Base-by-base conservation (phyloP, 2,113 vertebrate species). In the Pachyramphus minor region DNA sequence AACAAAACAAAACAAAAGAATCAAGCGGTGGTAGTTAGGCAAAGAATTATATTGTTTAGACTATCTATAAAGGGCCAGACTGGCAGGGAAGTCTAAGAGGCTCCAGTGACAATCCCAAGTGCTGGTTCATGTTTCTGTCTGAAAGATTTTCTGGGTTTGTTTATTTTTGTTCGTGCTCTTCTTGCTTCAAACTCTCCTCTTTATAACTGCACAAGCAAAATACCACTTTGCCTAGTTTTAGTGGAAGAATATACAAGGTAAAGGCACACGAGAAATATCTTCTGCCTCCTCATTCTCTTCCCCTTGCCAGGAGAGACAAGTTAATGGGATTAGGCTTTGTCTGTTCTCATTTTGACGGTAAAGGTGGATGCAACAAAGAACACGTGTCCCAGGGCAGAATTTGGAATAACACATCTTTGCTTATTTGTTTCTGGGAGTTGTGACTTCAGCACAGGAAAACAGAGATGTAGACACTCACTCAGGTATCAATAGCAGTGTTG, bases 21-120 rank as follows among this genome's bases (percentile, higher is more conserved):
- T 92, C 73, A 75, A 94, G 49, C 53, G 41, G 76, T 90, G n/a
- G 80, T 93, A 94, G 64, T 87, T 96, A 87, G 82, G 87, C 0
- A 0, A 89, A 91, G 83, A 95, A 74, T 93, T 94, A 89, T 77
- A 49, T 77, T 95, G 52, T 83, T 95, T 74, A 77, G 60, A 45
- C 84, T 95, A 87, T 96, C 94, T 96, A 16, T 83, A 97, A 96
- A 92, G 74, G 75, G 27, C 89, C 93, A 96, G 93, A 80, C 91
- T 87, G 52, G 13, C 75, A 83, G 59, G 28, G 72, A 93, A 82
- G 41, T 83, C 45, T 83, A 3, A 50, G 49, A 69, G 72, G 37
- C 85, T 90, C 15, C n/a, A 84, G 0, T 72, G 64, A 62, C 73
- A 75, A 49, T 89, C 41, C 28, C 28, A 60, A 89, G 68, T 84